phyloP scores from a whole-genome alignment of 1,140 invertebrate species.

The Ips typographus region DNA sequence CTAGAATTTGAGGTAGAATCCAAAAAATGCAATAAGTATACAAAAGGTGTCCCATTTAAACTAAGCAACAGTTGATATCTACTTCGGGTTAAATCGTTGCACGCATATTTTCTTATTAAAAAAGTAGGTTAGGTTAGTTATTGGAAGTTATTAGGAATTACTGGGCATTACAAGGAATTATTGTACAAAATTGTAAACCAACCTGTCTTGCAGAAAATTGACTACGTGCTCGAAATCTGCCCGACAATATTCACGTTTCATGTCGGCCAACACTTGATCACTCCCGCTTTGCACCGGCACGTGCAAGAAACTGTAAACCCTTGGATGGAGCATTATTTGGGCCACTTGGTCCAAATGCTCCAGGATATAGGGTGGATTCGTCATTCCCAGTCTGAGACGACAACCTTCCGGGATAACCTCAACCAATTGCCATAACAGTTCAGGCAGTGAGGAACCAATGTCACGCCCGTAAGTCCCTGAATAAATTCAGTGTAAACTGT shows the following conservation, averaged over 20 bases:
- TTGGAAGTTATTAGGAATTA: too few relatives aligned
- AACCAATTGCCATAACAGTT: constrained; percentile 84
- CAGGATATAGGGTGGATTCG: constrained; percentile 97
- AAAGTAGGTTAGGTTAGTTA: too few relatives aligned
- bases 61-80: too few relatives aligned
- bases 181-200: too few relatives aligned
- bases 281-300: constrained; percentile 97
- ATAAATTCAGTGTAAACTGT: background rate
- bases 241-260: constrained; percentile 93
- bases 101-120: too few relatives aligned
- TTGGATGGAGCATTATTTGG: constrained; percentile 82
- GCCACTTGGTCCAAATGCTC: constrained; percentile 93
- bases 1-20: too few relatives aligned
- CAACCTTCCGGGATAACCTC: constrained; percentile 89
- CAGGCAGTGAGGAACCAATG: constrained; percentile 85
- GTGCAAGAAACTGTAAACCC: constrained; percentile 95
- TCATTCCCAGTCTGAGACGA: constrained; percentile 91
- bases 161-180: too few relatives aligned
- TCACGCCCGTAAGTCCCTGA: constrained; percentile 90
- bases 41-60: too few relatives aligned
- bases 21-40: too few relatives aligned
- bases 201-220: constrained; percentile 77
- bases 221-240: constrained; percentile 90
- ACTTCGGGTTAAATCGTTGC: too few relatives aligned
- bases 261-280: constrained; percentile 89